Evolutionary conservation across 2,888 invertebrate genomes (phyloP), one percentile per base, ranked within the genome.

Genomic region (Oscheius myriophilus): DNA sequence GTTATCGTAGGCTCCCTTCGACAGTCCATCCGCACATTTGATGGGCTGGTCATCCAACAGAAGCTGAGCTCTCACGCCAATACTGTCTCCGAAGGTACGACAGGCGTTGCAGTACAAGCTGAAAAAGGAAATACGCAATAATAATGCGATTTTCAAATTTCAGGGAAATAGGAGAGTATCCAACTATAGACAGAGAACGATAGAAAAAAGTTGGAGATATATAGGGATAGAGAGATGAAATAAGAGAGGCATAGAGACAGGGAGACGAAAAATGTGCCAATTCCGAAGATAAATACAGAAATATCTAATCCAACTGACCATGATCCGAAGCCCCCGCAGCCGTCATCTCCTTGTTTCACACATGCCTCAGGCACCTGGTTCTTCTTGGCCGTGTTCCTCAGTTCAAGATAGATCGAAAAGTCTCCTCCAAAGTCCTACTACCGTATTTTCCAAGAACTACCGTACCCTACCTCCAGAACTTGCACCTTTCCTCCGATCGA

Each of bases 81-180:
- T 69, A 39, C 71, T 75, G 23, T 80, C 73, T 18, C 78, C 77
- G 61, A 86, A 78, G 9, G 83, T 82, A 52, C 82, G 69, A 51
- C 85, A 85, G 14, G 84, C 85, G 69, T 85, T 82, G 70, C 85
- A 85, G 67, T 85, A 85, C 51, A 85, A 69, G 65, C 85, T 84
- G 64, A 69, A 81, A 67, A 0, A 39, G n/a, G 57, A n/a, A 21
- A 3, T 21, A 23, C 4, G 16, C 12, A 4, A 0, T 16, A 53
- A 39, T 16, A 42, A 16, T 53, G 6, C 16, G 45, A 23, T 14
- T 25, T 41, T 54, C 26, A 49, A 33, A 33, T 33, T 33, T 33
- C 9, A 33, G 33, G 33, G 33, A 33, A 33, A 33, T 33, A 33
- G 3, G 33, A 33, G 33, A 6, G 33, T 3, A 33, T 6, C n/a